Conservation (phyloP, 2,797 vertebrate genomes). For the Artibeus jamaicensis region DNA sequence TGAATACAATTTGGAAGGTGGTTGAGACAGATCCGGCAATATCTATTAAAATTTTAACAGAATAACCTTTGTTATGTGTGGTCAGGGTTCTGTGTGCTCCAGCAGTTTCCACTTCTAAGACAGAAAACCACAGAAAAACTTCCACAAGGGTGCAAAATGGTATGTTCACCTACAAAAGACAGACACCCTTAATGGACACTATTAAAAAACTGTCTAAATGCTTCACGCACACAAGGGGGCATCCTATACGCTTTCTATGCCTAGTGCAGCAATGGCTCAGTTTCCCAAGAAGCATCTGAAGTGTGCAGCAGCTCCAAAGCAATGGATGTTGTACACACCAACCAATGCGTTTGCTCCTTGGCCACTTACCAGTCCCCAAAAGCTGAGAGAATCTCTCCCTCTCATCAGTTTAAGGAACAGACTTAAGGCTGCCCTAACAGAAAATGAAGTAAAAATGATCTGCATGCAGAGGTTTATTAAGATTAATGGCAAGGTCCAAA, state of each 20-base stretch:
- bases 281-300: background rate
- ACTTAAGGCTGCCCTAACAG: background rate
- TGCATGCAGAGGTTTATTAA: background rate
- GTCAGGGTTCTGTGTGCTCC: background rate
- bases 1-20: background rate
- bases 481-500: background rate
- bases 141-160: background rate
- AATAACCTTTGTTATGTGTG: too few species aligned
- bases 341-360: background rate
- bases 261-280: background rate
- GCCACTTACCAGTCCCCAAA: background rate
- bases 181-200: background rate
- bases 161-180: background rate
- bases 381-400: background rate
- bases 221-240: background rate
- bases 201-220: background rate
- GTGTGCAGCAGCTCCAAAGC: background rate
- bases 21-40: background rate
- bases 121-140: background rate
- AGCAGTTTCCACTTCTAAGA: conserved; percentile 15
- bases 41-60: background rate
- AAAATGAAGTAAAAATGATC: background rate
- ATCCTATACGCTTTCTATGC: background rate
- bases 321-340: background rate
- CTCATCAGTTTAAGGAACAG: background rate